Evolutionary conservation across 2,113 vertebrate species (phyloP).

Genomic region (Epinephelus fuscoguttatus): DNA sequence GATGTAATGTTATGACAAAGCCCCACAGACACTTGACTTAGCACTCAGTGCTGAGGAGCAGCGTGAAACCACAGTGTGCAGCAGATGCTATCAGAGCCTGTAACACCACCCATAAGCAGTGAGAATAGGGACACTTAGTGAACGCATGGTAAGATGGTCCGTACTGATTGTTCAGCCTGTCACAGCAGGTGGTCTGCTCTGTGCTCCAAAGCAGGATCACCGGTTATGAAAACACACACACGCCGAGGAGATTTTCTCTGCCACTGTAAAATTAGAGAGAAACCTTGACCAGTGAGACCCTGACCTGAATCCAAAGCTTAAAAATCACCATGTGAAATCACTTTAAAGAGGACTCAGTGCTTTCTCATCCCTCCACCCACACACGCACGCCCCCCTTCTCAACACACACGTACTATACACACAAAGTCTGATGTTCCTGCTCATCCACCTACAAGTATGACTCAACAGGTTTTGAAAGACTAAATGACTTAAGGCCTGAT

Average conservation of each 20-base stretch:
- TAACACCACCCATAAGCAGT: background rate
- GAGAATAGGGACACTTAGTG: background rate
- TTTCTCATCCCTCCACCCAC: background rate
- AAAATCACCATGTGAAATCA: constrained; percentile 29
- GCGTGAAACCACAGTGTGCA: background rate
- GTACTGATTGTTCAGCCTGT: too few relatives aligned
- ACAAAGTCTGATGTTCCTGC: background rate
- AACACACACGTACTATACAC: background rate
- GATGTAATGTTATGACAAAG: constrained; percentile 28
- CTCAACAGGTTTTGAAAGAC: constrained; percentile 28
- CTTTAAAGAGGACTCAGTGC: constrained; percentile 5
- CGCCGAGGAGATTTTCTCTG: background rate
- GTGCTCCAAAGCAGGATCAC: background rate
- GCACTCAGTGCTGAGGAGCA: background rate
- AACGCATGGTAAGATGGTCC: background rate
- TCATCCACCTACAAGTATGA: constrained; percentile 32
- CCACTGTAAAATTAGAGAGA: background rate
- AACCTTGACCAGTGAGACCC: constrained; percentile 5
- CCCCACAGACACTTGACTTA: constrained; percentile 5
- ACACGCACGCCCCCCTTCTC: background rate
- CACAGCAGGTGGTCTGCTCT: background rate
- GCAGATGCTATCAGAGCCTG: background rate
- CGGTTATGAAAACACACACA: background rate
- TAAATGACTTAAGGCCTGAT: constrained; percentile 11
- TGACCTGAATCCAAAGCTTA: constrained; percentile 16